These are phyloP conservation scores for Archaeoteleia sp. DNA, from an alignment of 2,888 invertebrate species.

Conservation along the genomic window DNA sequence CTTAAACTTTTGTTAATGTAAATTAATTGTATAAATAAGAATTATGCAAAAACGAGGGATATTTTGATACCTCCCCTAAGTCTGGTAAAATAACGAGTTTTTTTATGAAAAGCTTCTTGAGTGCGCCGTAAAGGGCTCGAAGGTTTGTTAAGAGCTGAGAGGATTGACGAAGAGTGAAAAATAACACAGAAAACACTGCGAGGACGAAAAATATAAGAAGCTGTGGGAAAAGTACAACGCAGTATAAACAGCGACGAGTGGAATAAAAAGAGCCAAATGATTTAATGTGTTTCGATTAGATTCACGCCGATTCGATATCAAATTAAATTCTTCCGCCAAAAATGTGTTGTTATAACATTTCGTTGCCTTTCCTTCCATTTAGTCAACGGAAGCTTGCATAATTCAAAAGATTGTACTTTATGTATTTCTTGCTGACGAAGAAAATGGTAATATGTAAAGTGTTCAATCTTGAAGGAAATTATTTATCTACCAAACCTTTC, in stretches of 20 bases:
- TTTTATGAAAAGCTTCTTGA: conserved; percentile 38
- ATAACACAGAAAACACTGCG: conserved; percentile 22
- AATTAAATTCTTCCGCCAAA: conserved; percentile 45
- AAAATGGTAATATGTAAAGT: no score
- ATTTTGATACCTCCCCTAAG: no score
- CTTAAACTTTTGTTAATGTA: no score
- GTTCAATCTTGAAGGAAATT: not conserved
- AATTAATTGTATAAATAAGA: no score
- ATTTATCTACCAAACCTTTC: not conserved
- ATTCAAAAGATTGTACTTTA: no score
- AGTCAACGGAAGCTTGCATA: not conserved
- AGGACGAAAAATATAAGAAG: conserved; percentile 20
- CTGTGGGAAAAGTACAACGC: conserved; percentile 20
- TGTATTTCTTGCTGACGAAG: no score
- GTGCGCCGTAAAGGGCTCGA: conserved; percentile 30
- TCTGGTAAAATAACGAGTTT: conserved; percentile 27
- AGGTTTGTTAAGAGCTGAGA: conserved; percentile 35
- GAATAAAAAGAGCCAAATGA: conserved; percentile 34
- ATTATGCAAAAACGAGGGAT: no score
- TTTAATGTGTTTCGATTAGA: conserved; percentile 46
- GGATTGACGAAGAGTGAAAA: conserved; percentile 26
- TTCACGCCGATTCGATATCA: conserved; percentile 39
- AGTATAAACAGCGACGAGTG: conserved; percentile 42
- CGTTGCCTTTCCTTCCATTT: no score
- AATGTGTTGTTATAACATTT: conserved; percentile 11